A percentile compares a stretch with the other conserved stretches of the same genome.
Evolutionary conservation across 2,888 invertebrate species (phyloP).

Genomic region (Mantis religiosa): DNA sequence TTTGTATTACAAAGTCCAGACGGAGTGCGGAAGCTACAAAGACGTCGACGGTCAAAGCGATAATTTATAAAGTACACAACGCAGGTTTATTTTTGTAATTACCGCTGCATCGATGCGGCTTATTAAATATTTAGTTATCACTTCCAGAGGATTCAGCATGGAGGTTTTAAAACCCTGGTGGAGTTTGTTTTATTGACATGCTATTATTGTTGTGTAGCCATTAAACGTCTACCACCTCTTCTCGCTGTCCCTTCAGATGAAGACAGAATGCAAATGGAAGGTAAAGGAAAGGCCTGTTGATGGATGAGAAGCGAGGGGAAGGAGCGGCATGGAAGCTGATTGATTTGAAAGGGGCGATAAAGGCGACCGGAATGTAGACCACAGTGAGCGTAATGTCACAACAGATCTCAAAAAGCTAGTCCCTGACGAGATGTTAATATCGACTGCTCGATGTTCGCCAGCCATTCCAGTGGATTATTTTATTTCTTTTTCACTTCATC

Average conservation of each 20-base stretch:
- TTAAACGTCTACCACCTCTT: neutral
- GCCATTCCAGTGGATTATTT: no score
- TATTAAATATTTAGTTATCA: neutral
- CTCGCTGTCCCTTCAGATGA: neutral
- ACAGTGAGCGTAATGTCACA: neutral
- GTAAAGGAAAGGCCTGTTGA: neutral
- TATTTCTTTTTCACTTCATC: no score
- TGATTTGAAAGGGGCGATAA: neutral
- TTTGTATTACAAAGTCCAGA: neutral
- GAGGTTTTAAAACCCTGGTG: neutral
- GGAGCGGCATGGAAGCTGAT: neutral
- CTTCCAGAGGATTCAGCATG: neutral
- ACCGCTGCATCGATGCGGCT: neutral
- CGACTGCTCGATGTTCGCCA: no score
- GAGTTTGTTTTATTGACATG: neutral
- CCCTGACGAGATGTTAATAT: neutral
- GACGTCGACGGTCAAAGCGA: neutral
- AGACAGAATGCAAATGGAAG: constrained; percentile 2
- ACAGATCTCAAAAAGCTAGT: neutral
- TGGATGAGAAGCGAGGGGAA: neutral
- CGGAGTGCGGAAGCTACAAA: neutral
- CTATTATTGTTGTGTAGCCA: neutral
- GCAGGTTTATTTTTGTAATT: neutral
- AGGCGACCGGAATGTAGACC: neutral
- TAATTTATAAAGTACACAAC: neutral